phyloP scores from a whole-genome alignment of 2,888 invertebrate genomes.

The Helobdella robusta region DNA sequence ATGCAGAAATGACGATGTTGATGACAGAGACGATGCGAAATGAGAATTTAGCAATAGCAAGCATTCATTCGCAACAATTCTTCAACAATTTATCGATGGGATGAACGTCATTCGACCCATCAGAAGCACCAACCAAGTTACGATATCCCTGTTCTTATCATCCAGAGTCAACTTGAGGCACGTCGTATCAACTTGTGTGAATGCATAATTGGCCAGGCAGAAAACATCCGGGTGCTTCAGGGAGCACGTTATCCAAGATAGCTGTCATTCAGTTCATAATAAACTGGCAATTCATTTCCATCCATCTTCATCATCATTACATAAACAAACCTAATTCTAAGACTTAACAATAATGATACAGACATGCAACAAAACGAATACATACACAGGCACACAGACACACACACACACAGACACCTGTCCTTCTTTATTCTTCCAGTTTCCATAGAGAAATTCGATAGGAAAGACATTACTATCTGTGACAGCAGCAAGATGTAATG shows the following conservation, averaged over 20 bases:
- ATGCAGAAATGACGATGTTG: too few relatives aligned
- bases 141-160: conserved; percentile 82
- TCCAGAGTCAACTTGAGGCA: conserved; percentile 87
- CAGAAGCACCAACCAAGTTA: conserved; percentile 71
- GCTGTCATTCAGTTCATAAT: conserved; percentile 50
- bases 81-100: too few relatives aligned
- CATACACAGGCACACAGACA: too few relatives aligned
- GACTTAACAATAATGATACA: too few relatives aligned
- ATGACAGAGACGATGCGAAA: conserved; percentile 3
- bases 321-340: too few relatives aligned
- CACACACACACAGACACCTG: conserved; percentile 56
- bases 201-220: conserved; percentile 83
- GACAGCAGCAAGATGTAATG: conserved; percentile 32
- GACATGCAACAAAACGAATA: too few relatives aligned
- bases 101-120: too few relatives aligned
- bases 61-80: too few relatives aligned
- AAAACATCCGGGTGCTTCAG: conserved; percentile 85
- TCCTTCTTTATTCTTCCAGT: conserved; percentile 86
- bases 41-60: too few relatives aligned
- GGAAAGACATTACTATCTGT: conserved; percentile 57
- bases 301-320: too few relatives aligned
- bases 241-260: conserved; percentile 75
- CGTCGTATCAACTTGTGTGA: conserved; percentile 74
- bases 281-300: too few relatives aligned
- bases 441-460: conserved; percentile 67